Percentiles rank a stretch among this genome's conserved stretches.
Conservation (phyloP, 2,113 vertebrate genomes). For the Rhea pennata region DNA sequence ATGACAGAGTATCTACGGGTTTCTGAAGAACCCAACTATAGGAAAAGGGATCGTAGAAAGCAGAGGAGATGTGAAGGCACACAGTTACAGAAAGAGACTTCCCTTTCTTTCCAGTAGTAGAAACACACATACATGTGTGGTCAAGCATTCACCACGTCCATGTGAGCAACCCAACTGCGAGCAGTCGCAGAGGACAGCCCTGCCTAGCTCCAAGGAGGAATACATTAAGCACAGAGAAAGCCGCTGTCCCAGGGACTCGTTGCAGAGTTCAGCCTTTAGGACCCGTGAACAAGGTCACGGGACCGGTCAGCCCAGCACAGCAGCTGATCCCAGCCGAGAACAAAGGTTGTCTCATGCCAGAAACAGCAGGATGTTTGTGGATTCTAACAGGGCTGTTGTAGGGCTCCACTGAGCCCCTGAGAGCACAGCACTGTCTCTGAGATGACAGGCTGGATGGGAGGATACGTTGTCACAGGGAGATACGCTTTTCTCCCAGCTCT, state of each 20-base stretch:
- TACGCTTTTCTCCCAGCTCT: no score
- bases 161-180: not conserved
- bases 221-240: not conserved
- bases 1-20: not conserved
- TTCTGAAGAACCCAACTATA: not conserved
- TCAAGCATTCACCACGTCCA: not conserved
- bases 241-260: not conserved
- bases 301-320: not conserved
- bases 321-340: constrained; percentile 24
- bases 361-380: constrained; percentile 55
- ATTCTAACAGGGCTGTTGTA: not conserved
- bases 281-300: not conserved
- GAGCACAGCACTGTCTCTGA: not conserved
- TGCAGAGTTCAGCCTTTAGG: not conserved
- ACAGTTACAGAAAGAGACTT: not conserved
- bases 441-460: no score
- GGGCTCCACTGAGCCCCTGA: not conserved
- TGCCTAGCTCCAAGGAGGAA: not conserved
- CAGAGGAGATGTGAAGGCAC: not conserved
- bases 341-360: constrained; percentile 38
- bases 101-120: not conserved
- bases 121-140: not conserved
- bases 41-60: not conserved
- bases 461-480: no score
- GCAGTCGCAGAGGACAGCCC: not conserved